A percentile compares a stretch with the other conserved stretches of the same genome.
Evolutionary conservation across 2,888 invertebrate genomes (phyloP).

Genomic region (Alloplasta piceator): DNA sequence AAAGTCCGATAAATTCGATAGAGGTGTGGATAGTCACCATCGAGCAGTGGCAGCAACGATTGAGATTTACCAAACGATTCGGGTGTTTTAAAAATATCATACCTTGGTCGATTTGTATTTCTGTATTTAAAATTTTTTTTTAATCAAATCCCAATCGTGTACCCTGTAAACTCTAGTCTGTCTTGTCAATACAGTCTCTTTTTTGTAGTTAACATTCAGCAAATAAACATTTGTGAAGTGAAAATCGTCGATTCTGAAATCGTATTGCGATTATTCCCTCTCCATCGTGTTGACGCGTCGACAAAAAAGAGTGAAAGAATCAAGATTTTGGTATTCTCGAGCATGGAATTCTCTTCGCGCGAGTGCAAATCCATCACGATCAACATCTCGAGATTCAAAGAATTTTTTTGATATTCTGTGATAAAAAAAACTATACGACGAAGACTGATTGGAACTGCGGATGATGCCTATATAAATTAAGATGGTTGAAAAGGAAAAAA

Average conservation of each 20-base stretch:
- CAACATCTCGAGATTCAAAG: slow-evolving; percentile 35
- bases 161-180: slow-evolving; percentile 69
- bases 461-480: slow-evolving; percentile 19
- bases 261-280: slow-evolving; percentile 22
- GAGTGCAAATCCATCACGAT: slow-evolving; percentile 5
- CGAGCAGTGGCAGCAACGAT: slow-evolving; percentile 56
- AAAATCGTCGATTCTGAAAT: slow-evolving; percentile 21
- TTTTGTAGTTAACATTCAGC: slow-evolving; percentile 63
- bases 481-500: too few relatives aligned
- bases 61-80: slow-evolving; percentile 63
- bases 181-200: slow-evolving; percentile 67
- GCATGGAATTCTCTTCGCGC: too few relatives aligned
- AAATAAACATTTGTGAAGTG: slow-evolving; percentile 62
- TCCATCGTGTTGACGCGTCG: slow-evolving; percentile 25
- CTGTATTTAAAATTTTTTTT: slow-evolving; percentile 23
- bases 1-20: slow-evolving; percentile 56
- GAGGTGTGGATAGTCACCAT: slow-evolving; percentile 57
- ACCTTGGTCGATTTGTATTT: slow-evolving; percentile 9
- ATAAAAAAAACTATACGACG: slow-evolving; percentile 55
- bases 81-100: neutral
- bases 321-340: slow-evolving; percentile 26
- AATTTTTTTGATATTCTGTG: slow-evolving; percentile 62
- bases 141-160: slow-evolving; percentile 68
- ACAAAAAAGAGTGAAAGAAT: slow-evolving; percentile 29
- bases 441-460: slow-evolving; percentile 62